Percentiles rank a stretch among this genome's conserved stretches.
These are phyloP conservation scores for Drosophila suboccidentalis DNA, from an alignment of 2,888 invertebrate species.

Conservation along the genomic window DNA sequence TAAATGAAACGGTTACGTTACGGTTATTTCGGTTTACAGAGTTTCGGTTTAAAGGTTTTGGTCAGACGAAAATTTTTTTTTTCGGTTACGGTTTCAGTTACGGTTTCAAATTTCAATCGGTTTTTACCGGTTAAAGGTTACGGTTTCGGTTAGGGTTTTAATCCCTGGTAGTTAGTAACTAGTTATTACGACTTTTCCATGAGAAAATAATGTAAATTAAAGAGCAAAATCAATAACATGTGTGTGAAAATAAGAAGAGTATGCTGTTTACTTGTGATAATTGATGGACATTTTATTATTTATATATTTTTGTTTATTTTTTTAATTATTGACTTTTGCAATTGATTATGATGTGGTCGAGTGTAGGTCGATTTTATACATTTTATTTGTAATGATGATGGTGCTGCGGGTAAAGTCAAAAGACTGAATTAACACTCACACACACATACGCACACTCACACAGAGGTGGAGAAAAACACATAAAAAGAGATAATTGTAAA, in stretches of 20 bases:
- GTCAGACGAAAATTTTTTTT: no score
- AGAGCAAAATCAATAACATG: slow-evolving; percentile 4
- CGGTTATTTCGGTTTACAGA: no score
- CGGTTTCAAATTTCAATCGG: no score
- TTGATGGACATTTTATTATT: slow-evolving; percentile 40
- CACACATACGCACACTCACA: slow-evolving; percentile 6
- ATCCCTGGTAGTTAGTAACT: slow-evolving; percentile 4
- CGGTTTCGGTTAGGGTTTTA: no score
- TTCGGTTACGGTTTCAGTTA: no score
- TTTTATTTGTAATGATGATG: slow-evolving; percentile 60
- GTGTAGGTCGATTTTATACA: slow-evolving; percentile 26
- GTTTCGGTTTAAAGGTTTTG: no score
- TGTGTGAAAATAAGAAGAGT: slow-evolving; percentile 17
- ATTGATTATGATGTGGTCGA: slow-evolving; percentile 33
- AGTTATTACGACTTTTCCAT: slow-evolving; percentile 3
- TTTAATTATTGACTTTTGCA: slow-evolving; percentile 45
- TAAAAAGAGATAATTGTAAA: slow-evolving; percentile 34
- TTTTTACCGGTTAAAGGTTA: no score
- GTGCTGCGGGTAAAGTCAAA: slow-evolving; percentile 60
- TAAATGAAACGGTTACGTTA: no score
- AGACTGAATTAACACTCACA: slow-evolving; percentile 31
- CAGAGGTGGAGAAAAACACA: neutral
- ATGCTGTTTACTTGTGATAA: slow-evolving; percentile 30
- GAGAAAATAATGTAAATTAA: slow-evolving; percentile 16
- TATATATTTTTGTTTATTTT: slow-evolving; percentile 18